Base-by-base conservation (phyloP, 2,888 invertebrate genomes). In the Lasioglossum calceatum region DNA sequence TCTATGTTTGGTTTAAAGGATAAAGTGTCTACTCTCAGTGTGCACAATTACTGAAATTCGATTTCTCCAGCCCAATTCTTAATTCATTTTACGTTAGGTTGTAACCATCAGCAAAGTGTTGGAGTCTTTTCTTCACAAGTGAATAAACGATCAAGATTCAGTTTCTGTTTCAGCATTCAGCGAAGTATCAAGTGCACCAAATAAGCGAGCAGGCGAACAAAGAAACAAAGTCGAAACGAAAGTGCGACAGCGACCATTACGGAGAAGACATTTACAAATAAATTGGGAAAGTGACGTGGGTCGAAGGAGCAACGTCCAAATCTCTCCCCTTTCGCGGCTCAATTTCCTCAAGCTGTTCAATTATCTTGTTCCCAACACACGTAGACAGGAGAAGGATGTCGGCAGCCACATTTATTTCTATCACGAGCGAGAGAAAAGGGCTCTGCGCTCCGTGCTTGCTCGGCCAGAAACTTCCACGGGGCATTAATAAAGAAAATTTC, bases 261-360 rank as follows among this genome's bases (percentile, higher is more conserved):
- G 32, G 7, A 8, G 64, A 16, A 32, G 64, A 64, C 3, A 64
- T 64, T 64, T 64, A 64, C 64, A 64, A 64, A 64, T 64, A 64
- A 64, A 64, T 64, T 32, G 64, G 19, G 19, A 32, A 32, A 64
- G 32, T 19, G 39, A 70, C 39, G 70, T 10, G 70, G 39, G 39
- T 39, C 39, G 39, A 39, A 39, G 70, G 7, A 32, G 32, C 70
- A 36, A 4, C 70, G 70, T 39, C 70, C 36, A 39, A 70, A 39
- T 70, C 39, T 39, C 70, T 23, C 23, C 39, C 70, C 23, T 70
- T 70, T 39, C 70, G 70, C 12, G 39, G 70, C 39, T 70, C 70
- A 77, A 84, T 84, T 73, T 67, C 81, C 70, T 36, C 39, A 70
- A 50, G 75, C 76, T 70, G 70, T 80, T 67, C 27, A 64, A 76